Conservation (phyloP, 2,888 invertebrate species). For the Drosophila hawaiiensis region DNA sequence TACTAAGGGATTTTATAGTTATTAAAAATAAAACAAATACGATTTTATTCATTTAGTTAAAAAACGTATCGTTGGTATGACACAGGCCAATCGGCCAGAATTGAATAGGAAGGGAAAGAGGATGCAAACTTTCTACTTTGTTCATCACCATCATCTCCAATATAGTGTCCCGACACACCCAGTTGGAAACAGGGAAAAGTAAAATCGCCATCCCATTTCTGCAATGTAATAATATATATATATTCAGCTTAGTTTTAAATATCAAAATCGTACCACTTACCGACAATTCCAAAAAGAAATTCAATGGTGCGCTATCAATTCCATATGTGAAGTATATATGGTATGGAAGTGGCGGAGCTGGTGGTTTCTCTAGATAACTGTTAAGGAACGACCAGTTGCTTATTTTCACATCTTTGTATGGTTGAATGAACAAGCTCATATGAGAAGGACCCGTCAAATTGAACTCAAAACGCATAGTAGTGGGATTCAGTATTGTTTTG, state of each 20-base stretch:
- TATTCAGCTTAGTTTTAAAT: neutral
- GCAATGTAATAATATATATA: neutral
- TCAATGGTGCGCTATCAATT: slow-evolving; percentile 3
- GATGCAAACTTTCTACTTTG: slow-evolving; percentile 84
- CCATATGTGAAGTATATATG: slow-evolving; percentile 6
- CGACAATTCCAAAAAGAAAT: slow-evolving; percentile 52
- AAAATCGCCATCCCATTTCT: slow-evolving; percentile 62
- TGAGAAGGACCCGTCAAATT: slow-evolving; percentile 73
- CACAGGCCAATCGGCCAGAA: slow-evolving; percentile 85
- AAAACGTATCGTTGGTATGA: slow-evolving; percentile 82
- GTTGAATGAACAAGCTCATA: slow-evolving; percentile 73
- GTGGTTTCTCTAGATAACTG: slow-evolving; percentile 5
- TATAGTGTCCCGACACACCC: slow-evolving; percentile 85
- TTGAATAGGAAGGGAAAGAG: slow-evolving; percentile 85
- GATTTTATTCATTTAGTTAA: neutral
- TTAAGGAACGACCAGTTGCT: slow-evolving; percentile 73
- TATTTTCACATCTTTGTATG: slow-evolving; percentile 63
- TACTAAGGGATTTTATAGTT: neutral
- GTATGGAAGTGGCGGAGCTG: neutral
- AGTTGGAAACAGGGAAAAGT: slow-evolving; percentile 82
- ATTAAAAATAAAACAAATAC: neutral
- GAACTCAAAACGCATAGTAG: slow-evolving; percentile 65
- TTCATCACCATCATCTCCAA: slow-evolving; percentile 84
- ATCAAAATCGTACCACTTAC: slow-evolving; percentile 24
- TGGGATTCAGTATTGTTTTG: slow-evolving; percentile 5